Conservation (phyloP, 2,113 vertebrate genomes). For the Hippocampus barbouri region DNA sequence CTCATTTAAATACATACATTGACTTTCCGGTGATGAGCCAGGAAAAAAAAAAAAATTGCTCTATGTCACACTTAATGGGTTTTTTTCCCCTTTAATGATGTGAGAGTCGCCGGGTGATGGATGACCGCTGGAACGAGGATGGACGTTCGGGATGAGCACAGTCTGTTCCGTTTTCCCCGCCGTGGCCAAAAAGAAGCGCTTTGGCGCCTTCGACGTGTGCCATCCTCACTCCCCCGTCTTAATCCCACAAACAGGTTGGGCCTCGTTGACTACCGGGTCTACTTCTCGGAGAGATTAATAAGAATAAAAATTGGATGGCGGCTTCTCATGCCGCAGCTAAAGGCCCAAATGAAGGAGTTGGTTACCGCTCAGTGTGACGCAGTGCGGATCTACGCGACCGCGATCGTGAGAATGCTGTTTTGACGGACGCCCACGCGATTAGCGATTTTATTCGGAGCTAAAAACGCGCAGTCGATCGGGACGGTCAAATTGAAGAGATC, state of each 20-base stretch:
- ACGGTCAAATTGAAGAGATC: background rate
- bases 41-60: background rate
- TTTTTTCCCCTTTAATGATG: constrained; percentile 14
- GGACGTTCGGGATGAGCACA: constrained; percentile 48
- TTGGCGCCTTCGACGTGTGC: constrained; percentile 13
- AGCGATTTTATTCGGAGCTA: background rate
- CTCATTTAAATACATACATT: background rate
- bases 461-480: background rate
- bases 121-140: constrained; percentile 38
- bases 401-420: background rate
- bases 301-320: constrained; percentile 45
- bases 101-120: constrained; percentile 44
- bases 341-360: constrained; percentile 13
- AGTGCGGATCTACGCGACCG: background rate
- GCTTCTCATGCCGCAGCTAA: constrained; percentile 17
- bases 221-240: constrained; percentile 27
- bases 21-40: background rate
- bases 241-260: constrained; percentile 55
- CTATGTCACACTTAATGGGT: constrained; percentile 7
- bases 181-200: constrained; percentile 49
- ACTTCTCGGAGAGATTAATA: constrained; percentile 30
- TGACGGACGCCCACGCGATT: background rate
- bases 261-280: constrained; percentile 23
- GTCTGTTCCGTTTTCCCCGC: constrained; percentile 49
- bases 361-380: background rate